Evolutionary conservation across 2,113 vertebrate species (phyloP).

Genomic region (Hepsetus odoe): DNA sequence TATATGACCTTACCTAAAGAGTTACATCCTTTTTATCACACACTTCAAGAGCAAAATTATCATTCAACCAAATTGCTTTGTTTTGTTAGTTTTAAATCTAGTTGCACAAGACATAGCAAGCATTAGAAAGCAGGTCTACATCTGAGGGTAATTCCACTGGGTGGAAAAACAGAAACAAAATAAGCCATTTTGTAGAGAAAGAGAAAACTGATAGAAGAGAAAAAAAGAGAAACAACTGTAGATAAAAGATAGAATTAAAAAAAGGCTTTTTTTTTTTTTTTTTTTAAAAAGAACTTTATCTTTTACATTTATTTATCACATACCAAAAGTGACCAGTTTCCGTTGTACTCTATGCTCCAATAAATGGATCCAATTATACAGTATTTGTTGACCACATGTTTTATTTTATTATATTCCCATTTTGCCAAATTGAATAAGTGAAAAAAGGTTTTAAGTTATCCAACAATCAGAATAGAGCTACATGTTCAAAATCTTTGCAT

Average conservation of each 20-base stretch:
- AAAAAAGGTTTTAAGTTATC: slow-evolving; percentile 4
- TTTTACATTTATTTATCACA: too few species aligned
- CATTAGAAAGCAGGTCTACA: too few species aligned
- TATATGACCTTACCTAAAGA: not conserved
- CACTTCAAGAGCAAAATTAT: not conserved
- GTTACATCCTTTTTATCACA: not conserved
- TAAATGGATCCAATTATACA: slow-evolving; percentile 10
- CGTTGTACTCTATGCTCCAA: not conserved
- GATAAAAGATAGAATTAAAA: too few species aligned
- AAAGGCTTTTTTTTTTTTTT: too few species aligned
- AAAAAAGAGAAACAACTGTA: too few species aligned
- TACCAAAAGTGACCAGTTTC: not conserved
- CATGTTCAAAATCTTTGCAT: too few species aligned
- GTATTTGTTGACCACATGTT: slow-evolving; percentile 14
- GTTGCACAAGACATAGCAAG: not conserved
- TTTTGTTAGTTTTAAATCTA: not conserved
- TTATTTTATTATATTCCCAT: slow-evolving; percentile 9
- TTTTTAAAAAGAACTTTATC: too few species aligned
- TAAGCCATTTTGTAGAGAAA: not conserved
- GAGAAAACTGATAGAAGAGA: too few species aligned
- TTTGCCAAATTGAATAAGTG: not conserved
- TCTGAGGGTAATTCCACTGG: too few species aligned
- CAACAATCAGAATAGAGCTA: too few species aligned
- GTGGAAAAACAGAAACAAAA: not conserved
- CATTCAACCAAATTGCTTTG: not conserved